Base-by-base conservation (phyloP, 92 coral and sea anemone species). In the Bergia sp. region DNA sequence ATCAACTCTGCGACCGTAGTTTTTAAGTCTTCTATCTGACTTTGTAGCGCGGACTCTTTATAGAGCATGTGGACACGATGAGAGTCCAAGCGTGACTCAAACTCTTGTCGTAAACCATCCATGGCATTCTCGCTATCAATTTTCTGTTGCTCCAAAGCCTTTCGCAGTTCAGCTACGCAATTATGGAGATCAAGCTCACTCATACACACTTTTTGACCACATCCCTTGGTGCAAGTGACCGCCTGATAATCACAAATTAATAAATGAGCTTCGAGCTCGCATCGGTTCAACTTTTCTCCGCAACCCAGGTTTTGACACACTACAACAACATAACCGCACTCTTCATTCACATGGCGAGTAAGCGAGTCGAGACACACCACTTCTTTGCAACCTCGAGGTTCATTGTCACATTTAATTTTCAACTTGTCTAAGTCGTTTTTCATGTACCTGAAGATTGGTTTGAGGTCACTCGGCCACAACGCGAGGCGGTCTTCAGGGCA, bases 21-120 rank as follows among this genome's bases (percentile, higher is more conserved):
- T 61, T 92, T 95, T 39, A 95, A 87, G 64, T 93, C 96, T 78
- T 95, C 98, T 71, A 95, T 93, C 89, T 95, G 98, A 80, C 93
- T 95, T 75, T 95, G 98, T 4, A 95, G 90, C 7, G 94, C 91
- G 7, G 98, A 91, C 75, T 95, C 98, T 82, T 94, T 95, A 91
- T 92, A 95, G 3, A 95, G 95, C 98, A 95, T 93, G 90, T 95
- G 95, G 44, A 94, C 95, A 18, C 98, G 98, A 44, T 95, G 98
- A 9, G 98, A 91, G 64, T 93, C 96, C 21, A 95, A 88, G 0
- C 95, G 92, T 21, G 94, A 79, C 86, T 95, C 98, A 89, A 93
- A 73, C 16, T 95, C 98, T 18, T 89, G 72, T 50, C 86, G 91
- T n/a, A 91, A 74, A 64, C 90, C 98, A 18, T 89, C 88, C 65